Evolutionary conservation across 2,888 invertebrate species (phyloP), one percentile per base, ranked within the genome.

Genomic region (Ischnus inquisitorius): DNA sequence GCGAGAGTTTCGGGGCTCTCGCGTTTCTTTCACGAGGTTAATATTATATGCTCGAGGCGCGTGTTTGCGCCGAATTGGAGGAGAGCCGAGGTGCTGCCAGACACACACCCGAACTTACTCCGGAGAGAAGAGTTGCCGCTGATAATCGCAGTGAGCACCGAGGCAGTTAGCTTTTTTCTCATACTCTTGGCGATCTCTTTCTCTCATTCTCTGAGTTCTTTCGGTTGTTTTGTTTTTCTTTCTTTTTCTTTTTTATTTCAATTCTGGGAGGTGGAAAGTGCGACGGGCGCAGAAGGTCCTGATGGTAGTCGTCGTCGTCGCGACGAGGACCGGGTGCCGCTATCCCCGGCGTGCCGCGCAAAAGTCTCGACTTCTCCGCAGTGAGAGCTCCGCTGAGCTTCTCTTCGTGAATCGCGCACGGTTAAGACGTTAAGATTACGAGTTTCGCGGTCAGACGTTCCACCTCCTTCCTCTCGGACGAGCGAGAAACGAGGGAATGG

Each of bases 371-470:
- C 69, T 54, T 22, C 48, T 48, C 46, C 22, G 12, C 65, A 54
- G 41, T 43, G 54, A 10, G 54, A 54, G 65, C 57, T 69, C 43
- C 28, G 34, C 28, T 22, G 41, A 34, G 48, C 67, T 72, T 74
- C 46, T 71, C 51, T 19, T 65, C 85, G 84, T 82, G 57, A 60
- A 28, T 28, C 84, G 75, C 39, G 85, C 41, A 74, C 69, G 84
- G 82, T 87, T 84, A 83, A 87, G 85, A 85, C 85, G 84, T 87
- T 85, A 84, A 84, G 84, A 85, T 84, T 82, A 79, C 86, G 82
- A 85, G 82, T 86, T 86, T 85, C 83, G 86, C 83, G 80, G 87
- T 84, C 86, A 84, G 79, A 79, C 62, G 72, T 67, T 54, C n/a
- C n/a, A n/a, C n/a, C 19, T 22, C 54, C 19, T n/a, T n/a, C 19